Percentiles rank a stretch among this genome's conserved stretches.
Evolutionary conservation across 2,797 vertebrate species (phyloP).

Genomic region (Crenuchus spilurus): DNA sequence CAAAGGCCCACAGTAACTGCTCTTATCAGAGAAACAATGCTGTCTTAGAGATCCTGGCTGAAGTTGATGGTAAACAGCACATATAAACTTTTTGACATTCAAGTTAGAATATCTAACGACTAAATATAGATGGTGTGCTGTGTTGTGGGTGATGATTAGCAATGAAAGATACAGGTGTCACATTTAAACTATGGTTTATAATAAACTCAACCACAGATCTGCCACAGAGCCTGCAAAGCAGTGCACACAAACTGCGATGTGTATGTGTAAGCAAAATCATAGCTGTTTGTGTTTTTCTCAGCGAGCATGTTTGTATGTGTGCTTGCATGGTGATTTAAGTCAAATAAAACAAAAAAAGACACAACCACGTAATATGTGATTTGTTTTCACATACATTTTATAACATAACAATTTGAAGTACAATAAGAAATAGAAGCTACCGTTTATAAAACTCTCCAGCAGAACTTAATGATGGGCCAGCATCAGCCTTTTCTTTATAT

Average conservation of each 20-base stretch:
- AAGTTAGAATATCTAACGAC: background rate
- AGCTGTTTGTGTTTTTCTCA: conserved; percentile 17
- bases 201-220: conserved; percentile 52
- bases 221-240: conserved; percentile 41
- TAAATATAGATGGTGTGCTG: conserved; percentile 25
- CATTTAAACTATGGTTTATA: conserved; percentile 45
- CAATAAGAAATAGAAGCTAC: conserved; percentile 98
- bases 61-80: too few relatives aligned
- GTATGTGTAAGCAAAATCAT: conserved; percentile 35
- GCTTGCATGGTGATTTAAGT: background rate
- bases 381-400: conserved; percentile 82
- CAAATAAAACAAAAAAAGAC: conserved; percentile 52
- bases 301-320: background rate
- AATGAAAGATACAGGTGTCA: conserved; percentile 40
- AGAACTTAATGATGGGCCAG: conserved; percentile 99
- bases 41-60: background rate
- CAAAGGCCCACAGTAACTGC: background rate
- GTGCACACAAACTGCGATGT: conserved; percentile 1
- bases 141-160: conserved; percentile 42
- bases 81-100: conserved; percentile 2
- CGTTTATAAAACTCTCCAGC: conserved; percentile 99
- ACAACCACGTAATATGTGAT: conserved; percentile 54
- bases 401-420: conserved; percentile 92
- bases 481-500: conserved; percentile 88
- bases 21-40: background rate